Percentiles rank a stretch among this genome's conserved stretches.
Evolutionary conservation across 53 echinoderm and acorn worm genomes (phyloP).

Genomic region (Pentamera pediparva): DNA sequence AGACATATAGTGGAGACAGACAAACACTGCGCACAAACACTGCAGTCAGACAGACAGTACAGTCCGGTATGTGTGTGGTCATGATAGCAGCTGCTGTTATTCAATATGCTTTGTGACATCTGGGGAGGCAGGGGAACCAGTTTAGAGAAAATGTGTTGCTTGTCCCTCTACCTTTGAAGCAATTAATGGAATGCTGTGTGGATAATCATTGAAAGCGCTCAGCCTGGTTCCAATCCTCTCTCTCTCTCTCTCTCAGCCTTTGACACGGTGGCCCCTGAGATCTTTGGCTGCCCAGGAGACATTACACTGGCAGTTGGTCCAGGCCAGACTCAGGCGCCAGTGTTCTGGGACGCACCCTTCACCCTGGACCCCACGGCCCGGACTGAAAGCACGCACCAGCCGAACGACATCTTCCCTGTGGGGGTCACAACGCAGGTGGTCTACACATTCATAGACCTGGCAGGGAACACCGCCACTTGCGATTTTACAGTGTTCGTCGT

Average conservation of each 20-base stretch:
- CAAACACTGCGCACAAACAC: too few relatives aligned
- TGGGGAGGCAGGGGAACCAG: too few relatives aligned
- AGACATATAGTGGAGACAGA: too few relatives aligned
- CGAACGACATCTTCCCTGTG: background rate
- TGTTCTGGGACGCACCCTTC: background rate
- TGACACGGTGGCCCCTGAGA: background rate
- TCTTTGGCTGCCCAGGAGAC: background rate
- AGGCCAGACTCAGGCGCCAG: background rate
- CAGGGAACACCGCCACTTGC: conserved; percentile 8
- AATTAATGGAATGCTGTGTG: too few relatives aligned
- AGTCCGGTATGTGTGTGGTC: too few relatives aligned
- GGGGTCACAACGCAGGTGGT: background rate
- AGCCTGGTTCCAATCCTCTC: background rate
- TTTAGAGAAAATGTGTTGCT: too few relatives aligned
- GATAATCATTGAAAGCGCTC: too few relatives aligned
- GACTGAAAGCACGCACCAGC: background rate
- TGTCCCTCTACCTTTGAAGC: too few relatives aligned
- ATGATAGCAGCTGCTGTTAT: background rate
- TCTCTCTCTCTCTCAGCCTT: conserved; percentile 1
- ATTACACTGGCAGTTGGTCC: conserved; percentile 1
- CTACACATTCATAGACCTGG: conserved; percentile 1
- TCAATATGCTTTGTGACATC: background rate
- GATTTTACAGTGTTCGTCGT: background rate
- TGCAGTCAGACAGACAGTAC: too few relatives aligned
- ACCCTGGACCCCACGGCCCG: background rate